Evolutionary conservation across 2,113 vertebrate genomes (phyloP).

Genomic region (Neolamprologus kungweensis): DNA sequence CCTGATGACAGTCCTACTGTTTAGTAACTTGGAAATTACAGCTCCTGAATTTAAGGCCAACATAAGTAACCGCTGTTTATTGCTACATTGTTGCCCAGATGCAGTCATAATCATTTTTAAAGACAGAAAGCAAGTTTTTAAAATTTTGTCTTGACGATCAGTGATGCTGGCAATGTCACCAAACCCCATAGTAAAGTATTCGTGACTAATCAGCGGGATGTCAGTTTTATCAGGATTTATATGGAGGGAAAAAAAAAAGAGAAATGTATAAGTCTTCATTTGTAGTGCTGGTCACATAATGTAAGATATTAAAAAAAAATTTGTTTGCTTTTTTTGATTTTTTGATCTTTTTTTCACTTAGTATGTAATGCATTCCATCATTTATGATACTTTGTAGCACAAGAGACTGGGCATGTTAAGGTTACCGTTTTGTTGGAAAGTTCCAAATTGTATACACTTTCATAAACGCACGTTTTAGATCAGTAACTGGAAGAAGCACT

Average conservation of each 20-base stretch:
- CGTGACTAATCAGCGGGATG: neutral
- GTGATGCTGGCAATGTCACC: neutral
- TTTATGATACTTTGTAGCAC: accelerated
- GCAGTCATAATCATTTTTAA: neutral
- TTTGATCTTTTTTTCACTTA: neutral
- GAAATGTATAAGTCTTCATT: neutral
- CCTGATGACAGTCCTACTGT: neutral
- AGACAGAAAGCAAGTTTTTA: neutral
- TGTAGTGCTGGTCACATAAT: neutral
- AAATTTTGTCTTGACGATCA: neutral
- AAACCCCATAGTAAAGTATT: neutral
- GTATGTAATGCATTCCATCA: neutral
- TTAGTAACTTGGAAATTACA: neutral
- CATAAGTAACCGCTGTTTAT: neutral
- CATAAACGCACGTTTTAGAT: neutral
- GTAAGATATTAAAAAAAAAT: neutral
- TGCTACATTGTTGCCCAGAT: neutral
- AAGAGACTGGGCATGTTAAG: neutral
- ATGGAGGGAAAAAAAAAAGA: neutral
- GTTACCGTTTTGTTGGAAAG: neutral
- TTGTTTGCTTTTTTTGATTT: accelerated
- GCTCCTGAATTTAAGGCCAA: neutral
- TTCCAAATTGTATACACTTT: neutral
- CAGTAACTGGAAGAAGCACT: neutral
- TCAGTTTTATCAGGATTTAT: accelerated